Base-by-base conservation (phyloP, 1,140 invertebrate species). In the Centruroides sculpturatus region DNA sequence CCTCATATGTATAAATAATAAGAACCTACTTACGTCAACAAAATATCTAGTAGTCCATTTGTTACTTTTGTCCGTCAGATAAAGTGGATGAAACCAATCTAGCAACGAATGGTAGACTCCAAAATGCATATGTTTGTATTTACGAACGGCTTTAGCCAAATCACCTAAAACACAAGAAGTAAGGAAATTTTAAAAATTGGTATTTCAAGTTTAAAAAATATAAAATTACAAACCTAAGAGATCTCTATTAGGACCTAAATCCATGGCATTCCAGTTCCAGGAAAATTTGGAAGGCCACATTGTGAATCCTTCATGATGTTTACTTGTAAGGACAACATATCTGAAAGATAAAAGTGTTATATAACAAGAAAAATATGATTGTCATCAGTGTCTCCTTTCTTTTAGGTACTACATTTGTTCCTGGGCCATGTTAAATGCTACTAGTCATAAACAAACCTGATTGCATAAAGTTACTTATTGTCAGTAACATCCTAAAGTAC, bases 251-350 rank as follows among this genome's bases (percentile, higher is more conserved):
- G 90, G 89, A 50, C 92, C 92, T 59, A 89, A 78, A 69, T 93
- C 91, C 59, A 83, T 72, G 0, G 89, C 76, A 76, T 95, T 95
- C 92, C 92, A 95, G 68, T 87, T 87, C 68, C 83, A 95, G 0
- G 88, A 84, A 61, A 83, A 81, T 64, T 80, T 82, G 0, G 88
- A 92, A 41, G 91, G 92, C 83, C 89, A 95, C 35, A 94, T 59
- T 0, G 90, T 88, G 68, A 80, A 95, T 12, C 91, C 91, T 74
- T 94, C 91, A 71, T 94, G 90, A 78, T 95, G 92, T 76, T 95
- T 95, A 68, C 85, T 89, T 5, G 90, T 94, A 1, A 95, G 69
- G 3, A 96, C 86, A 9, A 94, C 79, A 70, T 95, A 89, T 72
- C 85, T 88, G 62, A 48, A 76, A 60, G 23, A 23, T 23, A 23